A percentile compares a stretch with the other conserved stretches of the same genome.
Evolutionary conservation across 2,888 invertebrate genomes (phyloP).

Genomic region (Xanthia togata): DNA sequence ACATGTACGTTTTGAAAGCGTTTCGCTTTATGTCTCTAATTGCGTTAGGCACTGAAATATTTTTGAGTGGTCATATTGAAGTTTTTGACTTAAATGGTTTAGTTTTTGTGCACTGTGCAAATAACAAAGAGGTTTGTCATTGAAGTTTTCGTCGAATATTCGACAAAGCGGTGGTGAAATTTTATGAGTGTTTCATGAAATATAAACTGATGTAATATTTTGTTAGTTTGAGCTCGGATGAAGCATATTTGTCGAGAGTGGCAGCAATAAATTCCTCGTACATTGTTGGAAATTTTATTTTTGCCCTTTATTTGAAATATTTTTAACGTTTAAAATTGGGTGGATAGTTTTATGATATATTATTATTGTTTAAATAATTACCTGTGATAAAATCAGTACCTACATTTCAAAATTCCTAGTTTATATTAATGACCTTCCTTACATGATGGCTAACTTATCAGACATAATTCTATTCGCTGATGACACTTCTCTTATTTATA

Average conservation of each 20-base stretch:
- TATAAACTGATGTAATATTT: conserved; percentile 30
- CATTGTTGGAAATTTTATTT: conserved; percentile 5
- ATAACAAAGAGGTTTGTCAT: conserved; percentile 49
- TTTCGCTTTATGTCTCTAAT: conserved; percentile 79
- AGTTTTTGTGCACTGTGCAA: conserved; percentile 46
- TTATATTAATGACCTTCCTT: no score
- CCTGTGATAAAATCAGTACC: no score
- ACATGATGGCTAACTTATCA: no score
- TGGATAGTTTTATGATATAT: conserved; percentile 1
- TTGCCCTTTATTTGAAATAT: conserved; percentile 29
- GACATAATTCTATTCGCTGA: no score
- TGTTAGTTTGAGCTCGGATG: conserved; percentile 23
- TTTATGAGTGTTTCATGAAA: conserved; percentile 25
- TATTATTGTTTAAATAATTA: neutral
- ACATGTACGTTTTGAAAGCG: conserved; percentile 78
- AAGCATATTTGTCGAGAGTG: conserved; percentile 21
- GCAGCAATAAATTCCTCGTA: conserved; percentile 5
- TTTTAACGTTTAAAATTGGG: neutral
- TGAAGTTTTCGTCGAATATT: conserved; percentile 20
- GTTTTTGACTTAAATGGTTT: conserved; percentile 68
- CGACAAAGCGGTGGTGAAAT: conserved; percentile 20
- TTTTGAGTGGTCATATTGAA: conserved; percentile 78
- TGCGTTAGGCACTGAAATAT: conserved; percentile 79
- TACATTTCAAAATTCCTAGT: no score
- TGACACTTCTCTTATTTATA: no score